These are phyloP conservation scores for Heliconius cydno DNA, from an alignment of 2,888 invertebrate species.

Conservation along the genomic window DNA sequence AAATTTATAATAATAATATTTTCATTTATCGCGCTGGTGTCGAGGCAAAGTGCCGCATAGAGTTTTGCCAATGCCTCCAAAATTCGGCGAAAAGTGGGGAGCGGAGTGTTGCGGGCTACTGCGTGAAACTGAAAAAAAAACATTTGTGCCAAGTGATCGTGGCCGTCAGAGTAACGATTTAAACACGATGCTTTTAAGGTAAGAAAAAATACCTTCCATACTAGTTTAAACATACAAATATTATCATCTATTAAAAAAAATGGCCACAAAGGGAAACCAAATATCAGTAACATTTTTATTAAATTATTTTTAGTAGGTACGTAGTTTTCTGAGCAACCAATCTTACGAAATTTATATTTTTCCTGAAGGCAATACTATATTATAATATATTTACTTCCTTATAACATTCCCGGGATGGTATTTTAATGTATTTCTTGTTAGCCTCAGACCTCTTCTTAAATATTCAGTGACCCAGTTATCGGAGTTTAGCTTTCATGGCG, in stretches of 20 bases:
- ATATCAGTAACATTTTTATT: neutral
- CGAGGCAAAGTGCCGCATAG: neutral
- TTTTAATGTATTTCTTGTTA: slow-evolving; percentile 27
- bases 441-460: slow-evolving; percentile 36
- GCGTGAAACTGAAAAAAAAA: neutral
- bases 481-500: slow-evolving; percentile 39
- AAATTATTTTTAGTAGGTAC: neutral
- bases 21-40: neutral
- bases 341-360: neutral
- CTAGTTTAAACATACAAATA: too few species aligned
- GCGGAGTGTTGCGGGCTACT: neutral
- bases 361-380: neutral
- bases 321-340: neutral
- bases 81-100: neutral
- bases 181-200: neutral
- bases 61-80: neutral
- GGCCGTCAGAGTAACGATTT: neutral
- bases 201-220: neutral
- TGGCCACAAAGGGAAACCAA: neutral
- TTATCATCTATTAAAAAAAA: too few species aligned
- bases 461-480: slow-evolving; percentile 44
- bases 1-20: neutral
- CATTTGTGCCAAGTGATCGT: too few species aligned
- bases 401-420: slow-evolving; percentile 17
- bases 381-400: slow-evolving; percentile 19